Evolutionary conservation across 2,888 invertebrate species (phyloP), one percentile per base, ranked within the genome.

Genomic region (Drosophila bunnanda): DNA sequence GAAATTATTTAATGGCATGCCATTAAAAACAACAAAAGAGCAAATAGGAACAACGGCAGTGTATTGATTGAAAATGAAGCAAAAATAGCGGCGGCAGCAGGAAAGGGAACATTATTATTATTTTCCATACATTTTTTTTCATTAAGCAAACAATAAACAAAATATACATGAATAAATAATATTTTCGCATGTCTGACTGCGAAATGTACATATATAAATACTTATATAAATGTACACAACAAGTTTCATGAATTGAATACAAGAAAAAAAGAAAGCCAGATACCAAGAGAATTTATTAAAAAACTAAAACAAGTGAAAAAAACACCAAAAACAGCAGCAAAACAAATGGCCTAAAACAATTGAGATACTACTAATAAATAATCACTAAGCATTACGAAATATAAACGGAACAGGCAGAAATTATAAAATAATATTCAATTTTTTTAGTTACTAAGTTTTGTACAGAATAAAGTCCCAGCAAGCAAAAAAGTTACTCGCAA

Each of bases 1-100:
- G 83, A 88, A 84, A 88, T 88, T 85, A 82, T 84, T 85, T 88
- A 88, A 85, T 88, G 79, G 86, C 78, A 75, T 81, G 79, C 66
- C 77, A 85, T 85, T 83, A 82, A 85, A 85, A 77, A 85, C 62
- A 88, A 85, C 79, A 82, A 82, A 88, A 72, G 76, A 54, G 62
- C 67, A 52, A 69, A 56, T 62, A 77, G 66, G 53, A 71, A 71
- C 69, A 71, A 46, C 36, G 59, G 17, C 38, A 41, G 48, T 9
- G 69, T 82, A 83, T 80, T 82, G 86, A 82, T 81, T 78, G 75
- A 80, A 70, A 38, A 22, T 38, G 28, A 32, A 30, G 50, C 50
- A 20, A 20, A 32, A 50, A 46, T 36, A 36, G 22, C 41, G 39
- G 56, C 54, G 25, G 25, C 32, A 20, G 32, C 39, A 25, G 43